Base-by-base conservation (phyloP, 2,797 vertebrate species). In the Vireo griseus region DNA sequence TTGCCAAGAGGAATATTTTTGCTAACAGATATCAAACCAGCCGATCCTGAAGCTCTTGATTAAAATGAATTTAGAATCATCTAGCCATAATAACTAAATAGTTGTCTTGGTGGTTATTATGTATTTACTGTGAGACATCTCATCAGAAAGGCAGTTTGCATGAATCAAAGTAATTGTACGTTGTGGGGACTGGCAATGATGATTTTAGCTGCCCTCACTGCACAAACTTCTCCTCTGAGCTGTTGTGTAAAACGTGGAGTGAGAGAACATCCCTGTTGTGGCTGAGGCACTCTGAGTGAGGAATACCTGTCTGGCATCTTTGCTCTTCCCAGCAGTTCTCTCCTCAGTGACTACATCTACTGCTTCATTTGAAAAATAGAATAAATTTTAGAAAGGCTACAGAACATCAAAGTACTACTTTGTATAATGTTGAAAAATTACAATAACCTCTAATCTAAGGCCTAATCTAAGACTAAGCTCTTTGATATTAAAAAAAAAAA, bases 1-100 rank as follows among this genome's bases (percentile, higher is more conserved):
- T 39, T 77, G 73, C 73, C 57, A 69, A 62, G 62, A 86, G 15
- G 16, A 83, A 4, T 22, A 7, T 45, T 89, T 91, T 93, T 82
- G 54, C 76, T 84, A 91, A 58, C 4, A 79, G 44, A 21, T 74
- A 92, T 67, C 59, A 87, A 91, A 90, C 5, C 35, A 92, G n/a
- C 33, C 5, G 2, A 94, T 89, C 39, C 50, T 37, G 33, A 92
- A 86, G 55, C 26, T 90, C 88, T 94, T 89, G 63, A 91, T 93
- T 88, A 88, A 93, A 92, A 82, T 84, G 11, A 84, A 80, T 48
- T 72, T 86, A 72, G 28, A 89, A 51, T 59, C 31, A 87, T 78
- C 57, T 86, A 73, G 26, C 29, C 35, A 58, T 94, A 89, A 92
- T 86, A 92, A 92, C 63, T 57, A 88, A 95, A 94, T 40, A 59